These are phyloP conservation scores for Ptychadena robeensis DNA, from an alignment of 2,797 vertebrate genomes.

Conservation along the genomic window DNA sequence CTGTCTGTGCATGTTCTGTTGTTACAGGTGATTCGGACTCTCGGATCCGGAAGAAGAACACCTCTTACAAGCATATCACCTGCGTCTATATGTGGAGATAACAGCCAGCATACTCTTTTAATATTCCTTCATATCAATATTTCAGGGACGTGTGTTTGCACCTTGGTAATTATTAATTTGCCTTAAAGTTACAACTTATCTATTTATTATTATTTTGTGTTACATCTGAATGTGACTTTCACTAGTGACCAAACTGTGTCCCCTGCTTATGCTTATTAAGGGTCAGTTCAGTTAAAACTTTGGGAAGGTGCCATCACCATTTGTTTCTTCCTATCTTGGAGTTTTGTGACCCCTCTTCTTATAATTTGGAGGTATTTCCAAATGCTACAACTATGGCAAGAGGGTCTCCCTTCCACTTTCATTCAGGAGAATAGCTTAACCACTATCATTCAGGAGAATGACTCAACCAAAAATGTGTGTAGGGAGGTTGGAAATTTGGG, in stretches of 20 bases:
- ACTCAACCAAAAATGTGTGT: background rate
- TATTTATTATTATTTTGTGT: constrained; percentile 57
- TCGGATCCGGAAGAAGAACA: background rate
- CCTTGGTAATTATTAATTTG: constrained; percentile 51
- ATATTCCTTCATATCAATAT: constrained; percentile 28
- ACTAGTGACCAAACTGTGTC: constrained; percentile 51
- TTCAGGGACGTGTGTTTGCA: constrained; percentile 36
- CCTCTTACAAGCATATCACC: background rate
- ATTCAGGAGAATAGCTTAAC: background rate
- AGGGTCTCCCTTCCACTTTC: background rate
- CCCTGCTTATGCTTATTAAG: background rate
- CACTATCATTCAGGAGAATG: background rate
- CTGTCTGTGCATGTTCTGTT: constrained; percentile 18
- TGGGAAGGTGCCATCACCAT: background rate
- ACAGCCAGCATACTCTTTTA: constrained; percentile 37
- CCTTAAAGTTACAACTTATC: constrained; percentile 53
- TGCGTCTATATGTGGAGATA: constrained; percentile 14
- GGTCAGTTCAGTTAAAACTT: background rate
- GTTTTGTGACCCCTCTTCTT: background rate
- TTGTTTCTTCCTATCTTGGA: background rate
- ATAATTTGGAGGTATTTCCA: background rate
- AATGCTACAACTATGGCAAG: background rate
- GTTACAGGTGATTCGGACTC: background rate
- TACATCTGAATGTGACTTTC: constrained; percentile 30
- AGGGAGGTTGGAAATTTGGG: background rate